Evolutionary conservation across 2,888 invertebrate genomes (phyloP).

Genomic region (Galerucella pusilla): DNA sequence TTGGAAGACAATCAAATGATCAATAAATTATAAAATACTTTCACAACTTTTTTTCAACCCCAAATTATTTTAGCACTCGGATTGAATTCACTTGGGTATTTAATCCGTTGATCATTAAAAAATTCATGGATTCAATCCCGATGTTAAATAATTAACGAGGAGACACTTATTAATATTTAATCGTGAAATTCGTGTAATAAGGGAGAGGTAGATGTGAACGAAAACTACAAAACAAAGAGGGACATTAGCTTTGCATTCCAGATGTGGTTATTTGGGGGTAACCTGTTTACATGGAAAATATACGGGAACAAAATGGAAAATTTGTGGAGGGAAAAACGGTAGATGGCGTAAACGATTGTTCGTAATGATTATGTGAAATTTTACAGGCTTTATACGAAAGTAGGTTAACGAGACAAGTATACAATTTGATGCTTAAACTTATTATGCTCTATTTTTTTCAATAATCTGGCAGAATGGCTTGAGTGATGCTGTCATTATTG

Average conservation of each 20-base stretch:
- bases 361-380: background rate
- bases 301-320: background rate
- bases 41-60: no score
- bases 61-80: no score
- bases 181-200: background rate
- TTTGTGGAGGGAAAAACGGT: constrained; percentile 1
- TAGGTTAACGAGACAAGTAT: no score
- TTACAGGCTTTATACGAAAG: no score
- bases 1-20: no score
- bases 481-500: no score
- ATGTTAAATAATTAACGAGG: background rate
- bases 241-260: constrained; percentile 4
- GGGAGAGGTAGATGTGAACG: background rate
- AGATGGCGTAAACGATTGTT: background rate
- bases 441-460: no score
- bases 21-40: no score
- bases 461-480: no score
- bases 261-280: background rate
- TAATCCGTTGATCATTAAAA: background rate
- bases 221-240: constrained; percentile 8
- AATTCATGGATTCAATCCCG: background rate
- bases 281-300: background rate
- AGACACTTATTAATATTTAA: background rate
- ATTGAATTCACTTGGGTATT: background rate
- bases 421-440: no score